phyloP scores from a whole-genome alignment of 2,888 invertebrate species.

The Eumacrocentrus americanus region DNA sequence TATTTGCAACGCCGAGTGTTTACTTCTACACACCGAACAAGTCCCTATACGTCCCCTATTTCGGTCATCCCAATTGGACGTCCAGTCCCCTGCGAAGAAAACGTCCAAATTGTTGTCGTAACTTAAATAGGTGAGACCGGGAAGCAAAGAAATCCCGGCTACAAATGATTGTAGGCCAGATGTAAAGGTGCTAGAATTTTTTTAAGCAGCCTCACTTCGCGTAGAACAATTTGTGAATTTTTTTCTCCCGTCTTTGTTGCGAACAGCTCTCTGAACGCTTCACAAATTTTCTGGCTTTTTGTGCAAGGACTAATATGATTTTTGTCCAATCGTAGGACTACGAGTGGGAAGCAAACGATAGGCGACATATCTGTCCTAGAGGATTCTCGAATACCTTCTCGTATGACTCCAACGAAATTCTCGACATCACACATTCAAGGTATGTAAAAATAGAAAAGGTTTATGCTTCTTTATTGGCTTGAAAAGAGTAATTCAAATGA shows the following conservation, averaged over 20 bases:
- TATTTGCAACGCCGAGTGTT: slow-evolving; percentile 51
- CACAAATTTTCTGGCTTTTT: not conserved
- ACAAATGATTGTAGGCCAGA: slow-evolving; percentile 9
- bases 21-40: slow-evolving; percentile 55
- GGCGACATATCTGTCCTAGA: slow-evolving; percentile 61
- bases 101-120: slow-evolving; percentile 46
- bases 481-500: no score
- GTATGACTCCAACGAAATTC: slow-evolving; percentile 84
- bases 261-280: no score
- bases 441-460: slow-evolving; percentile 32
- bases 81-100: slow-evolving; percentile 47
- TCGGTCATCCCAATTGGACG: slow-evolving; percentile 50
- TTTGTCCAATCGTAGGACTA: slow-evolving; percentile 44
- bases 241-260: not conserved
- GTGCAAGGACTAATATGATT: no score
- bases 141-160: not conserved
- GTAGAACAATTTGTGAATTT: not conserved
- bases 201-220: not conserved
- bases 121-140: slow-evolving; percentile 55
- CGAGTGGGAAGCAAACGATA: slow-evolving; percentile 62
- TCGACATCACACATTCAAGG: slow-evolving; percentile 75
- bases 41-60: slow-evolving; percentile 54
- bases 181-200: slow-evolving; percentile 2
- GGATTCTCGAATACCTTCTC: slow-evolving; percentile 67
- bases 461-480: no score